These are phyloP conservation scores for Muraenolepis orangiensis DNA, from an alignment of 2,797 vertebrate species.

Conservation along the genomic window DNA sequence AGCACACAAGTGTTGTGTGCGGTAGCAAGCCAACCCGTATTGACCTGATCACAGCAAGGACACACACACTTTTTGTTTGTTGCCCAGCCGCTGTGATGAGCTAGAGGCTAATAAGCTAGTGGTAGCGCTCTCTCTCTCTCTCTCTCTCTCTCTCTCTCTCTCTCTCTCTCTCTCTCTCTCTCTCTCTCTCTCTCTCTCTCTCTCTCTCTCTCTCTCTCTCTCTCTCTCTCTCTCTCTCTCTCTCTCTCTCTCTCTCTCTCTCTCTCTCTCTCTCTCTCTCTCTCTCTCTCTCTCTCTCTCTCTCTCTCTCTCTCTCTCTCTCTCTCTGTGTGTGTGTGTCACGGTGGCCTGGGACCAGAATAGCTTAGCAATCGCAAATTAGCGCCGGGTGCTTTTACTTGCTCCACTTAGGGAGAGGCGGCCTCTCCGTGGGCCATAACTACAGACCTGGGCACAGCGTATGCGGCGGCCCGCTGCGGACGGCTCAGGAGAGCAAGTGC, in stretches of 20 bases:
- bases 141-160: not conserved
- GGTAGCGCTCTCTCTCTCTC: not conserved
- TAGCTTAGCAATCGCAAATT: constrained; percentile 57
- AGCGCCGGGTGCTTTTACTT: constrained; percentile 35
- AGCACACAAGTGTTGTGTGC: not conserved
- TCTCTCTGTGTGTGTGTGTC: constrained; percentile 11
- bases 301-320: not conserved
- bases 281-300: not conserved
- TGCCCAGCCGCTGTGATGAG: no score
- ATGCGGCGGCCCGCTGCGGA: constrained; percentile 34
- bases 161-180: not conserved
- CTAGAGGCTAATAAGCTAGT: not conserved
- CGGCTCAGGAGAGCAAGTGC: constrained; percentile 27
- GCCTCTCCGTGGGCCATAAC: constrained; percentile 13
- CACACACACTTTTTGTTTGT: no score
- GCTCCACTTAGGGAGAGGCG: not conserved
- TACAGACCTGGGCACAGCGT: constrained; percentile 39
- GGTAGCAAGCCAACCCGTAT: not conserved
- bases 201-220: no score
- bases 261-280: not conserved
- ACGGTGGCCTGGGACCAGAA: constrained; percentile 33
- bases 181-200: not conserved
- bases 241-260: no score
- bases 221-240: not conserved
- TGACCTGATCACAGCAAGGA: constrained; percentile 2